Evolutionary conservation across 2,113 vertebrate genomes (phyloP).

Genomic region (Eidolon helvum): DNA sequence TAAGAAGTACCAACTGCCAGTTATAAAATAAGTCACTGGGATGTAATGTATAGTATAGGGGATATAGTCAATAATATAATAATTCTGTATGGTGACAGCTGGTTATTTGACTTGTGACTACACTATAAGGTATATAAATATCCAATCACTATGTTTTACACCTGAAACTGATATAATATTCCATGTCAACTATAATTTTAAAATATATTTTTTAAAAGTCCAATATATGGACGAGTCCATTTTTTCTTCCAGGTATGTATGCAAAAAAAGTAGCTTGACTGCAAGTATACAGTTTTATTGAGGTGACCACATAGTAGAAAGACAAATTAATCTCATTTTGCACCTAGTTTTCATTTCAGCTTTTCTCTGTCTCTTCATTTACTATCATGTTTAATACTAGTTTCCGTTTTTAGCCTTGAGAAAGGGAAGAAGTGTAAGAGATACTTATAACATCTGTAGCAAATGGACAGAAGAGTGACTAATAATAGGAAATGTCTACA

Average conservation of each 20-base stretch:
- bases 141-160: neutral
- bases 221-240: neutral
- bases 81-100: neutral
- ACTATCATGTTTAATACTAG: conserved; percentile 59
- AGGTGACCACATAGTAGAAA: conserved; percentile 4
- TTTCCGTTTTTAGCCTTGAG: conserved; percentile 59
- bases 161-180: neutral
- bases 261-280: neutral
- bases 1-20: neutral
- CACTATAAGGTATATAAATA: neutral
- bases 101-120: neutral
- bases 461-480: conserved; percentile 72
- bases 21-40: neutral
- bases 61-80: neutral
- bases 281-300: neutral
- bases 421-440: conserved; percentile 22
- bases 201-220: neutral
- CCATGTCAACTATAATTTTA: neutral
- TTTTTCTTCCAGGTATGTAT: conserved; percentile 8
- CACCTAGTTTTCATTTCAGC: conserved; percentile 28
- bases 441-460: conserved; percentile 66
- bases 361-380: conserved; percentile 51
- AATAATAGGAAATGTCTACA: conserved; percentile 68
- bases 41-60: neutral
- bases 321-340: conserved; percentile 28